These are phyloP conservation scores for Stegostoma tigrinum DNA, from an alignment of 2,113 vertebrate genomes.

Conservation along the genomic window DNA sequence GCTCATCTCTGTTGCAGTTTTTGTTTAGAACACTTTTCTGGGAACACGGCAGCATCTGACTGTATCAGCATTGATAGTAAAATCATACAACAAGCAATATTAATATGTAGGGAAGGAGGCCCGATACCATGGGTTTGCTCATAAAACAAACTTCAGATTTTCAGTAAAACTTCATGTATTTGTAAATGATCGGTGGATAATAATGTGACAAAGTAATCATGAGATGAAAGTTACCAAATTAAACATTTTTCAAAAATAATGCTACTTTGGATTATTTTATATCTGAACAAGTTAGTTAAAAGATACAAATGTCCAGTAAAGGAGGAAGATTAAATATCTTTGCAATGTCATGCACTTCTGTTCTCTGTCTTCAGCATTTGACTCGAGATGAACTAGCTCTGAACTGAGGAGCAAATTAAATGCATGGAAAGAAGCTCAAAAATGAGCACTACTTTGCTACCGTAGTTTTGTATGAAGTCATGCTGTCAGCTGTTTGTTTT, in stretches of 20 bases:
- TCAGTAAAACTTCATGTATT: not conserved
- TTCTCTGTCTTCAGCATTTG: not conserved
- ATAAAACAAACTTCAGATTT: not conserved
- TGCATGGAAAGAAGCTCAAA: not conserved
- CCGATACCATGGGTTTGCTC: not conserved
- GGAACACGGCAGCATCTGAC: no score
- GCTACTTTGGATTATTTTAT: not conserved
- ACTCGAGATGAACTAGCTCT: not conserved
- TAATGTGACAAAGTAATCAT: not conserved
- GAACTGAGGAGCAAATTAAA: not conserved
- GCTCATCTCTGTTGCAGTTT: not conserved
- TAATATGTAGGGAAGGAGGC: not conserved
- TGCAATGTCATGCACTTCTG: not conserved
- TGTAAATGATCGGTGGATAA: not conserved
- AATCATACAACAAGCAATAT: not conserved
- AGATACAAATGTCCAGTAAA: not conserved
- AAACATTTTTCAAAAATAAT: not conserved
- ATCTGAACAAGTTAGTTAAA: not conserved
- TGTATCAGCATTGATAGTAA: not conserved
- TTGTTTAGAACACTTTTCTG: not conserved
- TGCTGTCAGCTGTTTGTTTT: not conserved
- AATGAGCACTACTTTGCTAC: not conserved
- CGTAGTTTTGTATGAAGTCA: not conserved
- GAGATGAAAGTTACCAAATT: no score
- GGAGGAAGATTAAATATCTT: not conserved